Percentiles rank a stretch among this genome's conserved stretches.
These are phyloP conservation scores for Chrysolina haemoptera DNA, from an alignment of 2,888 invertebrate species.

Conservation along the genomic window DNA sequence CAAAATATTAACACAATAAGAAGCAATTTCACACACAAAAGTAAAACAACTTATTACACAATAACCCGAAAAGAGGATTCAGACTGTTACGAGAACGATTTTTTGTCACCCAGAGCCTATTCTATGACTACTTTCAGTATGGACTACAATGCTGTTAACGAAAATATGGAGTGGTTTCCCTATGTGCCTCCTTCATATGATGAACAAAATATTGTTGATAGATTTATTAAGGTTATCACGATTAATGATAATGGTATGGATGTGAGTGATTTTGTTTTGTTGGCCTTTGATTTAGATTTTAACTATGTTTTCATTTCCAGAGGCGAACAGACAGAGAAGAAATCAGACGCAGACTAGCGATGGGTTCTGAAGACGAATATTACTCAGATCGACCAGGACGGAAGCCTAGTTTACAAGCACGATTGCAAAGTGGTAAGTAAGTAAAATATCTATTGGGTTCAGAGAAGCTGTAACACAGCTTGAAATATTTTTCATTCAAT, in stretches of 20 bases:
- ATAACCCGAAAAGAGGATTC: constrained; percentile 62
- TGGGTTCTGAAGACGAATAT: constrained; percentile 86
- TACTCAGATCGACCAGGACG: constrained; percentile 81
- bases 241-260: constrained; percentile 67
- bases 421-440: constrained; percentile 88
- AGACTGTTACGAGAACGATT: constrained; percentile 67
- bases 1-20: constrained; percentile 65
- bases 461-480: too few relatives aligned
- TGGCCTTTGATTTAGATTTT: not conserved
- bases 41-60: constrained; percentile 65
- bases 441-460: constrained; percentile 50
- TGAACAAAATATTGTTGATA: constrained; percentile 73
- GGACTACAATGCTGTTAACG: constrained; percentile 73
- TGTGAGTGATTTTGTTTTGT: constrained; percentile 51
- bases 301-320: constrained; percentile 71
- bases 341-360: constrained; percentile 89
- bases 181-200: constrained; percentile 69
- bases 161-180: constrained; percentile 69
- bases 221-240: constrained; percentile 73
- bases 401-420: constrained; percentile 89
- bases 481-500: too few relatives aligned
- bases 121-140: constrained; percentile 69
- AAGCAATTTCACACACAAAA: constrained; percentile 63
- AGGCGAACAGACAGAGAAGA: constrained; percentile 94
- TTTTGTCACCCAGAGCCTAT: constrained; percentile 74